phyloP scores from a whole-genome alignment of 1,140 invertebrate genomes.

The Drosophila mauritiana region DNA sequence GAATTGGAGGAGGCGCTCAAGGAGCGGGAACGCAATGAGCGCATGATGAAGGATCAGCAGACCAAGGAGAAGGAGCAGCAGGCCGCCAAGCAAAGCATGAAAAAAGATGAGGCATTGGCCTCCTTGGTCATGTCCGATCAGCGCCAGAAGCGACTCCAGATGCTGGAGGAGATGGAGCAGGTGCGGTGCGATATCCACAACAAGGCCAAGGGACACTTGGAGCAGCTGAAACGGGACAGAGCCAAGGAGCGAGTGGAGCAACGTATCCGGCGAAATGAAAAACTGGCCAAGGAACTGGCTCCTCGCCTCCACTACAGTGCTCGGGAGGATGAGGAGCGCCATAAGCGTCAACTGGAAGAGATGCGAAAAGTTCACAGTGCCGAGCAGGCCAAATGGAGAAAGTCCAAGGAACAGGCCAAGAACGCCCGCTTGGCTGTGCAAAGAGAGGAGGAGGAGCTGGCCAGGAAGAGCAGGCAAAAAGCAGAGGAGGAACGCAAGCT shows the following conservation, averaged over 20 bases:
- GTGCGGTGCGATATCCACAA: conserved; percentile 69
- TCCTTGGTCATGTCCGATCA: conserved; percentile 71
- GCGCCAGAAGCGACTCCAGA: conserved; percentile 48
- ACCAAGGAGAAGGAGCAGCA: conserved; percentile 46
- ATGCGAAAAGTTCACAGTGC: conserved; percentile 72
- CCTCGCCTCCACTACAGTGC: conserved; percentile 70
- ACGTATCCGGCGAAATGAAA: conserved; percentile 50
- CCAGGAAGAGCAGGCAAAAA: conserved; percentile 22
- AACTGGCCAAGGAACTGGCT: conserved; percentile 51
- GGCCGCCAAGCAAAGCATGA: conserved; percentile 38
- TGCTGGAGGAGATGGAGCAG: conserved; percentile 69
- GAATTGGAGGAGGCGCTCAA: conserved; percentile 26
- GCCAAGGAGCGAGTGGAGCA: conserved; percentile 46
- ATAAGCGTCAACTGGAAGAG: conserved; percentile 49
- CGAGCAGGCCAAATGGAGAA: conserved; percentile 54
- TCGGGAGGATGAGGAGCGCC: conserved; percentile 50
- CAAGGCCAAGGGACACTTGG: conserved; percentile 58
- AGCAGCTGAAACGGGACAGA: conserved; percentile 47
- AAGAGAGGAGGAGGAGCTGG: conserved; percentile 48
- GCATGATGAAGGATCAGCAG: conserved; percentile 45
- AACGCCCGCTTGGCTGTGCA: conserved; percentile 53
- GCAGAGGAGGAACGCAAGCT: conserved; percentile 35
- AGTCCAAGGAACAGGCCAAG: conserved; percentile 38
- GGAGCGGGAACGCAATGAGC: conserved; percentile 48
- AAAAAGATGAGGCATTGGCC: conserved; percentile 66